Evolutionary conservation across 2,888 invertebrate species (phyloP), one percentile per base, ranked within the genome.

Genomic region (Junonia oenone): DNA sequence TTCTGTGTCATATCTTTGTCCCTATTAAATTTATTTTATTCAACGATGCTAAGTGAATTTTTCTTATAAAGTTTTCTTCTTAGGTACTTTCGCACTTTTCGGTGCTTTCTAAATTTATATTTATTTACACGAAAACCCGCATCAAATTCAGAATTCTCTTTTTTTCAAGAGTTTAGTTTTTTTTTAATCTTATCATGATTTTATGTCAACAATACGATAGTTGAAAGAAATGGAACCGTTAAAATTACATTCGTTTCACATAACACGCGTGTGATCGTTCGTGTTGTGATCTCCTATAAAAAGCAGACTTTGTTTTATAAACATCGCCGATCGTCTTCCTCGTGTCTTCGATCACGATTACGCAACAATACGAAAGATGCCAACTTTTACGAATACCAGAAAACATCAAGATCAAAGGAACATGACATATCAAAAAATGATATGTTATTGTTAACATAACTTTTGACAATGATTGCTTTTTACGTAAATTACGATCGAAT

Each of bases 331-430:
- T 49, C 35, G 43, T 45, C 51, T 45, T 51, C 55, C 37, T 48
- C 14, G 27, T 29, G 38, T 38, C 54, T 53, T 57, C 33, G 46
- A 50, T 50, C 38, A 53, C 38, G 49, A 52, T 52, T 56, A 53
- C 51, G 38, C 51, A 62, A 57, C 37, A 46, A 45, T 55, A 46
- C 33, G 46, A 26, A 51, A 19, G 29, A 55, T 55, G 58, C 54
- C 60, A 56, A 56, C 53, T 51, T 50, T 49, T 48, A 14, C 22
- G 26, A 49, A 45, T 53, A 48, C 40, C 35, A 46, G 43, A 50
- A 56, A 54, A 45, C 46, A 38, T 29, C 17, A 19, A 58, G 51
- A 58, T 62, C 60, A 60, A 62, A 60, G 60, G 43, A 55, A 33
- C 17, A 5, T 8, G 22, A n/a, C n/a, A n/a, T 35, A 17, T 37